Evolutionary conservation across 1,140 invertebrate species (phyloP).

Genomic region (Drosophila lowei): DNA sequence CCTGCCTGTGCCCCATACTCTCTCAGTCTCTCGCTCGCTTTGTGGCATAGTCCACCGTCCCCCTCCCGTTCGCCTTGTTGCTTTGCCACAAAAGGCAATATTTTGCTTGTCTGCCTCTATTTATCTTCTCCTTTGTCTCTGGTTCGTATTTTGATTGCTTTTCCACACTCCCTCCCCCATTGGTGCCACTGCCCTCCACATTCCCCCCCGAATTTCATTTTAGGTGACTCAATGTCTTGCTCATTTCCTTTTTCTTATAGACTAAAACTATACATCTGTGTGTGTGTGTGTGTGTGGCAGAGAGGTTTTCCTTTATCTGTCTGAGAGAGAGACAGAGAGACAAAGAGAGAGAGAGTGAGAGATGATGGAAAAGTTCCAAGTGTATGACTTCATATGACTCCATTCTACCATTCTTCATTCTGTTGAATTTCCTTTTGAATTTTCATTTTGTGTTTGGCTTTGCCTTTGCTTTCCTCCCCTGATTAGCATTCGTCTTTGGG

Average conservation of each 20-base stretch:
- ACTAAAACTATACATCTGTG: conserved; percentile 53
- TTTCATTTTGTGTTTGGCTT: conserved; percentile 16
- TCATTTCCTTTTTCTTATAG: conserved; percentile 68
- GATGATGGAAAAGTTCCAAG: conserved; percentile 44
- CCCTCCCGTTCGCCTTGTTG: conserved; percentile 12
- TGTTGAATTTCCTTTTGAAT: conserved; percentile 10
- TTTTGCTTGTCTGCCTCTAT: conserved; percentile 79
- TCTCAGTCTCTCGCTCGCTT: conserved; percentile 1
- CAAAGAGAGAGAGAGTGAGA: too few relatives aligned
- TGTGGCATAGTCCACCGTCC: conserved; percentile 3
- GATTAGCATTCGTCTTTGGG: conserved; percentile 37
- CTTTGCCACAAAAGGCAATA: conserved; percentile 68
- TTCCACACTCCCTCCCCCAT: conserved; percentile 46
- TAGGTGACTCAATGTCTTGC: conserved; percentile 80
- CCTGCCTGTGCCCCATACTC: neutral
- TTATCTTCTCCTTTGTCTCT: conserved; percentile 74
- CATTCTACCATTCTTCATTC: conserved; percentile 5
- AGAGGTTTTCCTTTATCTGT: conserved; percentile 27
- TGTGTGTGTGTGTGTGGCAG: neutral
- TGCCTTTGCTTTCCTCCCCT: neutral
- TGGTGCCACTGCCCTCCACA: neutral
- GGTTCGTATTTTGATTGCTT: conserved; percentile 73
- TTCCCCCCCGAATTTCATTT: conserved; percentile 10
- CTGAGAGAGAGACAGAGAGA: too few relatives aligned
- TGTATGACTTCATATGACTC: conserved; percentile 40